Evolutionary conservation across 2,113 vertebrate genomes (phyloP).

Genomic region (Nipponia nippon): DNA sequence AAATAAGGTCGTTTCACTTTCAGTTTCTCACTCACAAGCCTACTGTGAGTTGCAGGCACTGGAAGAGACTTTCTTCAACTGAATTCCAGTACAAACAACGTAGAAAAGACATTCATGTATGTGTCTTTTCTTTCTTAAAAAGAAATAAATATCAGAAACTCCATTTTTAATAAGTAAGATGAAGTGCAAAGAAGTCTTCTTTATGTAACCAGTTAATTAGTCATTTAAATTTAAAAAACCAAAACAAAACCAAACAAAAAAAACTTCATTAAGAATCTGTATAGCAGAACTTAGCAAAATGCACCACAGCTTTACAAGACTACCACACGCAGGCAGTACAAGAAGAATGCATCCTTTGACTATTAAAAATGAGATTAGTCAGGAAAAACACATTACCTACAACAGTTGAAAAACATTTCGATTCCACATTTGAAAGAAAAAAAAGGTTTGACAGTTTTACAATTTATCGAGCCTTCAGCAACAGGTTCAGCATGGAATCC

Average conservation of each 20-base stretch:
- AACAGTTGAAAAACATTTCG: neutral
- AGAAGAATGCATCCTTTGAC: neutral
- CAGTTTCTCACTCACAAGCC: conserved; percentile 8
- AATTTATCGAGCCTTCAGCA: neutral
- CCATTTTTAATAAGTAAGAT: neutral
- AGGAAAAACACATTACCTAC: neutral
- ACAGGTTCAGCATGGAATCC: neutral
- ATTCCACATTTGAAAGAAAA: neutral
- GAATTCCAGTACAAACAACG: neutral
- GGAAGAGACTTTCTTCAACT: neutral
- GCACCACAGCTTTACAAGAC: conserved; percentile 28
- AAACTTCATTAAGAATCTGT: neutral
- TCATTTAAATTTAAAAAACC: neutral
- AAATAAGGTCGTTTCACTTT: conserved; percentile 41
- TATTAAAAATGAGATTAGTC: neutral
- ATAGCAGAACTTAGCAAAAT: neutral
- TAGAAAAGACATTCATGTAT: neutral
- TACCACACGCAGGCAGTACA: conserved; percentile 37
- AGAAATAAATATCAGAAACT: neutral
- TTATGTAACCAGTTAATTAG: neutral
- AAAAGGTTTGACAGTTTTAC: neutral
- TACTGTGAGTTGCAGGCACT: neutral
- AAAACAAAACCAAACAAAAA: neutral
- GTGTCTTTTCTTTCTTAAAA: neutral
- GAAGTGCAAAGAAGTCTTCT: neutral